Conservation (phyloP, 2,888 invertebrate species). For the Ophioninae sp. region DNA sequence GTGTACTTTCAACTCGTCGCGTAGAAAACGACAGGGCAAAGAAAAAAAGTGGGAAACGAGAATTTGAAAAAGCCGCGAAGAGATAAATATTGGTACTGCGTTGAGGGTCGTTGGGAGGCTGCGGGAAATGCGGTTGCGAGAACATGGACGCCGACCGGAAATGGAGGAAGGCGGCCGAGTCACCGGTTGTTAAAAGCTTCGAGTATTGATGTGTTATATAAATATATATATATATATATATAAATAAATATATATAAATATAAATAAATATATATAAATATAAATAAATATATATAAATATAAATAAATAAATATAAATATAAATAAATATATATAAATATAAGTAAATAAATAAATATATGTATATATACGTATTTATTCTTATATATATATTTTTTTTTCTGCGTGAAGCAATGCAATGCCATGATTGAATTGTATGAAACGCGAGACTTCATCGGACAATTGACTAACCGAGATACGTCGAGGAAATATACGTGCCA, state of each 20-base stretch:
- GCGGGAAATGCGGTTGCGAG: slow-evolving; percentile 16
- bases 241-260: neutral
- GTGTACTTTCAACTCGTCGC: slow-evolving; percentile 3
- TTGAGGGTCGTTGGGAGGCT: slow-evolving; percentile 20
- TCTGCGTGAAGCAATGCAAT: neutral
- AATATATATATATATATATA: slow-evolving; percentile 4
- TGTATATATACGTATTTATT: neutral
- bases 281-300: neutral
- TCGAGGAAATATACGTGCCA: neutral
- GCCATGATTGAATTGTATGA: slow-evolving; percentile 5
- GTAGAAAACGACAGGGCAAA: neutral
- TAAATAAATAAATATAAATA: slow-evolving; percentile 1
- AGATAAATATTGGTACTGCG: slow-evolving; percentile 53
- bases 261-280: neutral
- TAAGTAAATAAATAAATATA: neutral
- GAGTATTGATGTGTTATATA: slow-evolving; percentile 12
- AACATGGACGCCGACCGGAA: slow-evolving; percentile 32
- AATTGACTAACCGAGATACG: slow-evolving; percentile 29
- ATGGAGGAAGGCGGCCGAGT: slow-evolving; percentile 36
- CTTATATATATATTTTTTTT: neutral
- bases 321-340: neutral
- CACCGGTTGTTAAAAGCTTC: slow-evolving; percentile 40
- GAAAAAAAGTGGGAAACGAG: slow-evolving; percentile 12
- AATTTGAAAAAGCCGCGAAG: slow-evolving; percentile 19
- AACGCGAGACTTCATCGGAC: slow-evolving; percentile 35